Base-by-base conservation (phyloP, 1,140 invertebrate species). In the Euura saliciscinereae region DNA sequence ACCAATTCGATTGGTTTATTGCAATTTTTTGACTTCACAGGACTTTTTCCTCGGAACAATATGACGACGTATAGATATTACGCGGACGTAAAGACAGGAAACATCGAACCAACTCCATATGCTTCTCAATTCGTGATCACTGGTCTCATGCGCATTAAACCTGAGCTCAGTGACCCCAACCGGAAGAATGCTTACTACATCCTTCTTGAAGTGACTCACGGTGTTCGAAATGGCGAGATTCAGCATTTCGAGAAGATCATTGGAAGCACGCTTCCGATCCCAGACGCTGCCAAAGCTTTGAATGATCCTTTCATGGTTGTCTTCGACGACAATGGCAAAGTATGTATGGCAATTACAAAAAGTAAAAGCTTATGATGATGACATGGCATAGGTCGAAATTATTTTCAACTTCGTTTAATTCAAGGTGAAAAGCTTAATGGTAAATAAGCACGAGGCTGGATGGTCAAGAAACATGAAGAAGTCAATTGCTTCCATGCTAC, bases 381-480 rank as follows among this genome's bases (percentile, higher is more conserved):
- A 28, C 28, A 28, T 28, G 88, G 76, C 79, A 86, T 71, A 89
- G 80, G 70, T 88, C 86, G 42, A 73, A 46, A 45, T 78, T 73
- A 70, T 73, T 78, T 42, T 77, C 76, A 44, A 72, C 46, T 64
- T 82, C 76, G 64, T 67, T 71, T 45, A 59, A 68, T 43, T n/a
- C 11, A 68, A 84, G 82, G 59, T 84, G 5, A 44, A 79, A 74
- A 79, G 80, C 4, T 70, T 84, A 0, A 81, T 83, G 73, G 59
- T 83, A 5, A 5, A 64, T n/a, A 28, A 77, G 1, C 67, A 75
- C 3, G 84, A 88, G 68, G 72, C 71, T 5, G 74, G 72, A 68
- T 87, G 79, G 76, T 83, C 82, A 0, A 77, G 70, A 45, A 87
- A 89, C 66, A 82, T 88, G 8, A 87, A 88, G 67, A 79, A 82